Evolutionary conservation across 2,888 invertebrate species (phyloP), one percentile per base, ranked within the genome.

Genomic region (Dasysyrphus tricinctus): DNA sequence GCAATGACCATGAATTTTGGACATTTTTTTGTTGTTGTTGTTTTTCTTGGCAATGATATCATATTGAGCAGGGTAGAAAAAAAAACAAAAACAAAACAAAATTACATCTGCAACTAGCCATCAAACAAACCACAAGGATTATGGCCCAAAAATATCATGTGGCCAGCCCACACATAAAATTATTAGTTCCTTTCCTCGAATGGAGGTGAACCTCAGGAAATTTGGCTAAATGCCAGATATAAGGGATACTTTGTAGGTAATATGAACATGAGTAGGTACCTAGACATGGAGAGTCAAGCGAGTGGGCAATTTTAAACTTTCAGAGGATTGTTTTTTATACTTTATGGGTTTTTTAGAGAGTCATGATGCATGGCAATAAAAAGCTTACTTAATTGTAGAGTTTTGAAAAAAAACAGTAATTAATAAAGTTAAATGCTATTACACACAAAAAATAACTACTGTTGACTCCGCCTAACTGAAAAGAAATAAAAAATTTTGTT

Each of bases 61-160:
- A 32, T 7, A 32, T 32, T 32, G 4, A 6, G 14, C 32, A 24
- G 24, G 24, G 24, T 24, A 24, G 24, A 24, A 24, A 24, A 24
- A 24, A 24, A 24, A 24, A 24, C 24, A 24, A 24, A 24, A n/a
- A 54, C 7, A 54, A 32, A 54, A 29, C 24, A 32, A 54, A 54
- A 32, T 29, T 29, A 32, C 29, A 54, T 54, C 54, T 54, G 54
- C 54, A 54, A 54, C 54, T 32, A 54, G 54, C 54, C 54, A 54
- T 54, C 32, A 54, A 54, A 54, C 54, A 19, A 54, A 54, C 54
- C 54, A 54, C 54, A 54, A 54, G 54, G 14, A 54, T 54, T 29
- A 29, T 54, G 32, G 54, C 29, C 54, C 29, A 54, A 32, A 32
- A 32, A 29, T 54, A 54, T n/a, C 29, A 54, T 54, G 14, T 54